Base-by-base conservation (phyloP, 2,888 invertebrate genomes). In the Atrina japonica region DNA sequence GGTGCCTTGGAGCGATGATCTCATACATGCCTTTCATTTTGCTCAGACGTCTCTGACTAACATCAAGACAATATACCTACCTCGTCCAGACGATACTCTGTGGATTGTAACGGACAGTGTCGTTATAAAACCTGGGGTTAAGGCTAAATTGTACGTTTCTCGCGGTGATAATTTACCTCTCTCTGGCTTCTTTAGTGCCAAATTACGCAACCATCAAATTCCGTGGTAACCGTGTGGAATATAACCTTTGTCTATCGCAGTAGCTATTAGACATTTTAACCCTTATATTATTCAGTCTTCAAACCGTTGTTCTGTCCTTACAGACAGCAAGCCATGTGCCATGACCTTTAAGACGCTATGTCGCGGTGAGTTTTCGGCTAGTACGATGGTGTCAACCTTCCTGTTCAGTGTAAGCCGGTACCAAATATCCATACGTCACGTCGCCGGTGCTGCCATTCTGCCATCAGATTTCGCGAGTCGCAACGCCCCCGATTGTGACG, bases 211-310 rank as follows among this genome's bases (percentile, higher is more conserved):
- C 18, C 23, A 61, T 45, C 61, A 61, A n/a, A 11, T 16, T 61
- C 27, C 49, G 30, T 60, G 47, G 47, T n/a, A 73, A n/a, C n/a
- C n/a, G n/a, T n/a, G n/a, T n/a, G n/a, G n/a, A n/a, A n/a, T n/a
- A n/a, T n/a, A n/a, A n/a, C n/a, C n/a, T n/a, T n/a, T n/a, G n/a
- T n/a, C n/a, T n/a, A n/a, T n/a, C n/a, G n/a, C n/a, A n/a, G n/a
- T n/a, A n/a, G n/a, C n/a, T n/a, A n/a, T n/a, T n/a, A n/a, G n/a
- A 30, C 81, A 82, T 66, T 80, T 80, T 55, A 76, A 74, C 53
- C 81, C 77, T 6, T 80, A 74, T 49, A 75, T 81, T 9, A 66
- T 81, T 18, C 80, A 81, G 47, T 78, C n/a, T n/a, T n/a, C n/a
- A n/a, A n/a, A n/a, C n/a, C n/a, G n/a, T n/a, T n/a, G n/a, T n/a